Evolutionary conservation across 1,140 invertebrate species (phyloP), one percentile per base, ranked within the genome.

Genomic region (Tetragnatha versicolor): DNA sequence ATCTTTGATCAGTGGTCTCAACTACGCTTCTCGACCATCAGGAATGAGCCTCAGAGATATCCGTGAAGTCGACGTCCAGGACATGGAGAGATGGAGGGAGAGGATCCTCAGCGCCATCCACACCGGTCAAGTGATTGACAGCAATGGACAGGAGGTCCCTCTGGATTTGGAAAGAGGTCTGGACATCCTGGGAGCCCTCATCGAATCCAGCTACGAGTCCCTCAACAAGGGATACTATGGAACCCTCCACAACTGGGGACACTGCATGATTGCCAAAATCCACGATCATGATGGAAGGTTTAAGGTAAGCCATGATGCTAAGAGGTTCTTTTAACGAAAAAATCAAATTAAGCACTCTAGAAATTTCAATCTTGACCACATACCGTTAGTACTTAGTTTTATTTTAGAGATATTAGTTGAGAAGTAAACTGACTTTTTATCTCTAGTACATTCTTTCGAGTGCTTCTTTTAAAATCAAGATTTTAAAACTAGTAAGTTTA

Each of bases 201-300:
- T 91, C 2, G 86, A 90, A 79, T 88, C 88, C 14, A 89, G 89
- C 66, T 81, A 84, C 17, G 88, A 88, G 69, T 87, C 86, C 20
- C 42, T 87, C 2, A 86, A 89, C 79, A 70, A 79, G 7, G 82
- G 83, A 31, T 87, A 85, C 80, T 89, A 88, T 63, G 86, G 86
- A 20, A 85, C 84, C n/a, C 31, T 89, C 3, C 85, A 87, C 76
- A 80, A 83, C 22, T 79, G 84, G 9, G 84, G 84, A 42, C 86
- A 84, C 25, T 83, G 84, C 9, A 88, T 90, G 42, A 88, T 93
- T 75, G 89, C 90, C 2, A 91, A 88, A 79, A 87, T 89, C 35
- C 92, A 93, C 81, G 92, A 93, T 85, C 92, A 92, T 1, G 91
- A 92, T 83, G 81, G 81, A 55, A 82, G 82, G 35, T 83, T 85